Percentiles rank a stretch among this genome's conserved stretches.
phyloP scores from a whole-genome alignment of 2,888 invertebrate species.

The Caenorhabditis panamensis region DNA sequence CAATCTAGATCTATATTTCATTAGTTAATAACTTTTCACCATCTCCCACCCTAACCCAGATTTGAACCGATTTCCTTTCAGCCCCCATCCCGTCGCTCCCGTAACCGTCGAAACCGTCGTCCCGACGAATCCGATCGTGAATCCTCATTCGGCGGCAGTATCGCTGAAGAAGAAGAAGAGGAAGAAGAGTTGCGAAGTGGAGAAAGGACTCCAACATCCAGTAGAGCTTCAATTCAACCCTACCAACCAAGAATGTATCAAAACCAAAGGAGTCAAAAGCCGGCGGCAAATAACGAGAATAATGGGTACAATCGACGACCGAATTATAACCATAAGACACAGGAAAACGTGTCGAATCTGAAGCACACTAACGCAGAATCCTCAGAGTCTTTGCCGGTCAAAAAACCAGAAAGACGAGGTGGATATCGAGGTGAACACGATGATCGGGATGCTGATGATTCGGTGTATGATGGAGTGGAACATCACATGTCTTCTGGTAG shows the following conservation, averaged over 20 bases:
- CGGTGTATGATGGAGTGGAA: slow-evolving; percentile 24
- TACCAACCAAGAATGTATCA: slow-evolving; percentile 27
- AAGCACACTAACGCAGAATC: background rate
- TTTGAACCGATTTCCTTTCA: too few relatives aligned
- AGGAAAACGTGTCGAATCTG: too few relatives aligned
- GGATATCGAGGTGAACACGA: slow-evolving; percentile 61
- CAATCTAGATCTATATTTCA: too few relatives aligned
- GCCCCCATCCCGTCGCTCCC: background rate
- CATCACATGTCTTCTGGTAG: slow-evolving; percentile 32
- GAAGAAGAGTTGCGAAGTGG: slow-evolving; percentile 58
- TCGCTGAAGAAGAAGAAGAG: slow-evolving; percentile 62
- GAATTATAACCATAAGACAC: background rate
- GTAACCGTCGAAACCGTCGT: slow-evolving; percentile 14
- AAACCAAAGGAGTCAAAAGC: background rate
- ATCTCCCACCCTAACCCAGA: too few relatives aligned
- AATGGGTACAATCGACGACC: background rate
- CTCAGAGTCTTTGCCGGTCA: background rate
- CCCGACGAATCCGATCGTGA: slow-evolving; percentile 59
- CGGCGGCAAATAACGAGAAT: slow-evolving; percentile 15
- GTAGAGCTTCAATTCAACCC: background rate
- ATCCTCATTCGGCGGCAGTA: slow-evolving; percentile 63
- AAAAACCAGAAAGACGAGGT: background rate
- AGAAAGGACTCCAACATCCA: slow-evolving; percentile 64
- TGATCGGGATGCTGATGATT: slow-evolving; percentile 46
- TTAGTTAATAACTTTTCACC: too few relatives aligned